Percentiles rank a stretch among this genome's conserved stretches.
Conservation (phyloP, 2,888 invertebrate genomes). For the Pristionchus maxplancki region DNA sequence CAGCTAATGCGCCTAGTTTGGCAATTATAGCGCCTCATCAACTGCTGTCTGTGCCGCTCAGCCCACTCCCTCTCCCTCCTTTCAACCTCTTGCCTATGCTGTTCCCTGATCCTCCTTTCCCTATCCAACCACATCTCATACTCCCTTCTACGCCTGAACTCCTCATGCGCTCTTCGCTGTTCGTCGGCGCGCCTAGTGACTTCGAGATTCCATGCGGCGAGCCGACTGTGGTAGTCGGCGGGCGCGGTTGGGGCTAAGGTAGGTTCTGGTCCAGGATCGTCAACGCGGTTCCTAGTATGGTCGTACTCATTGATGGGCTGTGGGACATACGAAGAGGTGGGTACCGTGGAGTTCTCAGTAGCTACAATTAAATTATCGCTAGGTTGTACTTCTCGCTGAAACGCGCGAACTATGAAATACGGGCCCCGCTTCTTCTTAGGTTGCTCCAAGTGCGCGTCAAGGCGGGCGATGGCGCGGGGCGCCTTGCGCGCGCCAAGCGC, state of each 20-base stretch:
- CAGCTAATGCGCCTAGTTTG: not conserved
- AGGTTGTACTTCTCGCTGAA: not conserved
- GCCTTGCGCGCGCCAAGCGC: not conserved
- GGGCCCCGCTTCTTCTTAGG: not conserved
- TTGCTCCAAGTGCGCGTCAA: not conserved
- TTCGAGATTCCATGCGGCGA: not conserved
- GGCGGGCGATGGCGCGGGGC: not conserved
- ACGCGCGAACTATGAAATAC: slow-evolving; percentile 27
- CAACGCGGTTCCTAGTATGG: not conserved
- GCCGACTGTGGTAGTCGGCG: not conserved
- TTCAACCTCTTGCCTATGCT: not conserved
- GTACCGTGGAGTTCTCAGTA: not conserved
- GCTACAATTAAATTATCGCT: not conserved
- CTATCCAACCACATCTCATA: slow-evolving; percentile 50
- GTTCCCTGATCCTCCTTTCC: slow-evolving; percentile 15
- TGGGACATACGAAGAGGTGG: not conserved
- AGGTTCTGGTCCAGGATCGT: too few species aligned
- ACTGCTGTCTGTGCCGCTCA: slow-evolving; percentile 18
- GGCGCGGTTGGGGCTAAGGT: not conserved
- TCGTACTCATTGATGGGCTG: not conserved
- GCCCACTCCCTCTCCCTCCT: slow-evolving; percentile 36
- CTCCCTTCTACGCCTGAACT: slow-evolving; percentile 6
- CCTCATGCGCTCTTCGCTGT: slow-evolving; percentile 14
- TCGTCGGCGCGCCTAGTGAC: not conserved
- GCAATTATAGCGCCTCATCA: not conserved